Evolutionary conservation across 1,140 invertebrate species (phyloP).

Genomic region (Scaptomyza hsui): DNA sequence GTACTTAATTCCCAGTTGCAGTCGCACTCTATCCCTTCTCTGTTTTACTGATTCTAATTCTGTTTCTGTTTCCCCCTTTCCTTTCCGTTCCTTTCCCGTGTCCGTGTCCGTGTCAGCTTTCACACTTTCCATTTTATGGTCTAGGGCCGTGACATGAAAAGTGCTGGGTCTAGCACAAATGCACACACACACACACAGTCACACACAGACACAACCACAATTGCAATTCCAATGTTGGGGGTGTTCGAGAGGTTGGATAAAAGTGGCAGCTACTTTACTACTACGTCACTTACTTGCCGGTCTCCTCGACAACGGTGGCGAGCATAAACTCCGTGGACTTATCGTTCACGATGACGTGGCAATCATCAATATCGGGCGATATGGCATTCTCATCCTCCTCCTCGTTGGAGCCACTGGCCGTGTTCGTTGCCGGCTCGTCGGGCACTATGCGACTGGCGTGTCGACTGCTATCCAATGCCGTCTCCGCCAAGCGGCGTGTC

Average conservation of each 20-base stretch:
- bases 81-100: no score
- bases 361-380: constrained; percentile 87
- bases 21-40: not conserved
- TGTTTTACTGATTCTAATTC: no score
- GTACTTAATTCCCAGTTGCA: not conserved
- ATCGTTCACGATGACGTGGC: constrained; percentile 94
- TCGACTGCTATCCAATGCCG: constrained; percentile 88
- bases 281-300: constrained; percentile 86
- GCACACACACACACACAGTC: no score
- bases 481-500: constrained; percentile 92
- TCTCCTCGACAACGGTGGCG: constrained; percentile 92
- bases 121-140: constrained; percentile 29
- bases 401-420: constrained; percentile 94
- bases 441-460: constrained; percentile 86
- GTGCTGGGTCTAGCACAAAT: constrained; percentile 6
- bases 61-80: no score
- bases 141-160: constrained; percentile 20
- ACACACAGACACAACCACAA: no score
- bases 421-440: constrained; percentile 92
- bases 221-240: constrained; percentile 12
- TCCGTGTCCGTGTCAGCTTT: constrained; percentile 14
- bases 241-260: not conserved
- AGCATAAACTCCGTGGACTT: constrained; percentile 95
- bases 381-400: constrained; percentile 90
- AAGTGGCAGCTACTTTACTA: constrained; percentile 26